Base-by-base conservation (phyloP, 2,113 vertebrate genomes). In the Cheilinus undulatus region DNA sequence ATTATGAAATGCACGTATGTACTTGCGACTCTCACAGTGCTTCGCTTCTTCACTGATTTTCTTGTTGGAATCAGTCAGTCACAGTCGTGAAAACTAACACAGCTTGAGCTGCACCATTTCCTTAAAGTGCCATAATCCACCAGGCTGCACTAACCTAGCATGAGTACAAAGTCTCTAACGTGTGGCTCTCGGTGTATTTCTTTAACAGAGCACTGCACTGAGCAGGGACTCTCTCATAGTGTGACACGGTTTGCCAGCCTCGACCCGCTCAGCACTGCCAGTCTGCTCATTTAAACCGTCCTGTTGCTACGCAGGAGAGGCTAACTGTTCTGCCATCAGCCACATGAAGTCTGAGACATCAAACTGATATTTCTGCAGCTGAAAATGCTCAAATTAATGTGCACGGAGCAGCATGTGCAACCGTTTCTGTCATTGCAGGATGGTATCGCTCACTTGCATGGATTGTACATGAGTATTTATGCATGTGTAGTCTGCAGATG, bases 161-260 rank as follows among this genome's bases (percentile, higher is more conserved):
- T 63, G 69, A 42, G 76, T 82, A 48, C 65, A 26, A 28, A 38
- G 60, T 83, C 27, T 85, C 91, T 93, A 92, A 93, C 62, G 2
- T 89, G 52, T 88, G 84, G 80, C 87, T 92, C 73, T 92, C 66
- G 80, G 65, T 94, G 86, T 93, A 77, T 93, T 86, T 86, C 76
- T 59, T 85, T 89, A 83, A 93, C 92, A 94, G 93, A 94, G 87
- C 88, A 56, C 83, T 72, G 88, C 91, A 60, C 92, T 90, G 90
- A 94, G 93, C 91, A 93, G 94, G 77, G 93, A 88, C 68, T 83
- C 92, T 68, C 92, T 94, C 74, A 84, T 92, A 87, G 93, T 94
- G 85, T 94, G 92, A 94, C 69, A 11, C 38, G 71, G 51, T 52
- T 48, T 57, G 69, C 52, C 69, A 48, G 51, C 69, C 64, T 78